Percentiles rank a stretch among this genome's conserved stretches.
Evolutionary conservation across 2,113 vertebrate genomes (phyloP).

Genomic region (Cryptomyrus ogoouensis): DNA sequence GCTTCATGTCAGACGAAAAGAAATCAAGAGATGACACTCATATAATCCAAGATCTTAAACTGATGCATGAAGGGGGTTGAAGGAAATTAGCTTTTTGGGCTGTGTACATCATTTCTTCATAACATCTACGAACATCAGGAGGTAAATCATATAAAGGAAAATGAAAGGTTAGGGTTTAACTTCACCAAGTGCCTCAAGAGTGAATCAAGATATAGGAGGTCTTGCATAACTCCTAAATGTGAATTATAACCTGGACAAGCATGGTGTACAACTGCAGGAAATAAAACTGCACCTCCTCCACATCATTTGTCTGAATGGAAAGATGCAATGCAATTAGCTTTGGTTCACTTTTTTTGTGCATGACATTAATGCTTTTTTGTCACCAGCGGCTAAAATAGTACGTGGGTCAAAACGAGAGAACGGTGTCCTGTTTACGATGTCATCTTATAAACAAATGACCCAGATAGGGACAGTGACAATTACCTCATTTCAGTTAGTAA

Average conservation of each 20-base stretch:
- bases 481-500: conserved; percentile 18
- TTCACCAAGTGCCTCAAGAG: not conserved
- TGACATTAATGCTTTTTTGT: not conserved
- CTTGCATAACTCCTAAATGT: not conserved
- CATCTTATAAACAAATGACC: not conserved
- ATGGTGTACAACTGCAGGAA: not conserved
- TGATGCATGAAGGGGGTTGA: not conserved
- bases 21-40: not conserved
- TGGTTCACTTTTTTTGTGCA: not conserved
- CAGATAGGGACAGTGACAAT: conserved; percentile 15
- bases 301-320: not conserved
- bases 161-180: not conserved
- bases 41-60: not conserved
- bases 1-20: not conserved
- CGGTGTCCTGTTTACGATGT: conserved; percentile 3
- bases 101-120: not conserved
- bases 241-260: not conserved
- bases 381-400: not conserved
- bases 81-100: not conserved
- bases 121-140: not conserved
- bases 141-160: not conserved
- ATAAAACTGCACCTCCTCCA: not conserved
- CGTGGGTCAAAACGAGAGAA: not conserved
- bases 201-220: not conserved
- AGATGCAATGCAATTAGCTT: not conserved